Percentiles rank a stretch among this genome's conserved stretches.
These are phyloP conservation scores for Phymanthus crucifer DNA, from an alignment of 92 coral and sea anemone genomes.

Conservation along the genomic window DNA sequence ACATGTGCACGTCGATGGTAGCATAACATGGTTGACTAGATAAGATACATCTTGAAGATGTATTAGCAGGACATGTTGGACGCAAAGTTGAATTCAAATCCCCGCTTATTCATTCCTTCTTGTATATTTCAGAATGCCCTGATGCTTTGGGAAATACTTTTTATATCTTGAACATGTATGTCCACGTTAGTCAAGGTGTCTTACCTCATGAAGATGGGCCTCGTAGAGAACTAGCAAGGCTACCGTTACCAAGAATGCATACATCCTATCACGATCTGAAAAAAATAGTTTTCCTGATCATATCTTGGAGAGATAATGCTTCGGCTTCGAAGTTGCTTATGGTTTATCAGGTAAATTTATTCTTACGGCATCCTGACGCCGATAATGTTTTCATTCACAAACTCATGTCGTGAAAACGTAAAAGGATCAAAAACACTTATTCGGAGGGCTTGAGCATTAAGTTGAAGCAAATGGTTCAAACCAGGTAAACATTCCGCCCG, in stretches of 20 bases:
- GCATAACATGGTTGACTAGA: too few species aligned
- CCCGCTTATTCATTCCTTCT: too few species aligned
- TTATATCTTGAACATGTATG: background rate
- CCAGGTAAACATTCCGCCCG: background rate
- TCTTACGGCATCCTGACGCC: background rate
- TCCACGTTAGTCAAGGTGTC: background rate
- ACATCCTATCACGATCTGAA: background rate
- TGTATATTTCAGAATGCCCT: too few species aligned
- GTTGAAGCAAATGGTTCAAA: too few species aligned
- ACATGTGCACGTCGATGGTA: too few species aligned
- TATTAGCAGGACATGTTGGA: too few species aligned
- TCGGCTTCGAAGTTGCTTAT: background rate
- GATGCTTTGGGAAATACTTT: background rate
- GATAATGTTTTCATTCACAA: background rate
- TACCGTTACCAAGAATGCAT: background rate
- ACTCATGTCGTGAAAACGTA: background rate
- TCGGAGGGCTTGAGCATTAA: too few species aligned
- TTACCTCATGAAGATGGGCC: constrained; percentile 13
- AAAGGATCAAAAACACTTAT: too few species aligned
- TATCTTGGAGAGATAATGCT: background rate
- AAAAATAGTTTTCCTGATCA: background rate
- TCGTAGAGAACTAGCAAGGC: background rate
- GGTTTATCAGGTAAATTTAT: background rate
- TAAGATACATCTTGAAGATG: too few species aligned
- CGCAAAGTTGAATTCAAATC: too few species aligned